Conservation (phyloP, 2,113 vertebrate species). For the Platycercus adscitus region DNA sequence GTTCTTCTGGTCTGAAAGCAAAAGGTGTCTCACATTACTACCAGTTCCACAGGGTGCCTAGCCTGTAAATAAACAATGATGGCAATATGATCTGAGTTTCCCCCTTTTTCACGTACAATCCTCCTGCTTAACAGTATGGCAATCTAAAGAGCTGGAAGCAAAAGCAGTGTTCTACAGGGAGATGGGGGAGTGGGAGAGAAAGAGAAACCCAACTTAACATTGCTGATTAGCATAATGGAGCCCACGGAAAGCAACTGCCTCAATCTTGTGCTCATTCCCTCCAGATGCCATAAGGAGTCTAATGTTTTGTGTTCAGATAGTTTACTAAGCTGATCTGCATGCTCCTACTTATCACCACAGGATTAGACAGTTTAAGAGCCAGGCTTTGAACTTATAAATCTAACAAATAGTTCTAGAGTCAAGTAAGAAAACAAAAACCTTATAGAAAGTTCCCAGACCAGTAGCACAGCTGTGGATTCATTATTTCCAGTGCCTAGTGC, state of each 20-base stretch:
- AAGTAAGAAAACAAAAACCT: conserved; percentile 41
- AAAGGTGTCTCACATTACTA: neutral
- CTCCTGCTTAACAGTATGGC: neutral
- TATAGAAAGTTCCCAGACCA: neutral
- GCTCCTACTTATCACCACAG: conserved; percentile 61
- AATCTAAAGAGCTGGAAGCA: neutral
- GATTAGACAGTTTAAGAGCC: conserved; percentile 50
- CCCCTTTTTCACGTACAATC: neutral
- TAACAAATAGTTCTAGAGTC: conserved; percentile 55
- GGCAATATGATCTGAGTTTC: neutral
- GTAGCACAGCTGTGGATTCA: neutral
- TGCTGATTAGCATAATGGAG: neutral
- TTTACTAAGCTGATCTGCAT: conserved; percentile 64
- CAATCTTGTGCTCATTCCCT: conserved; percentile 22
- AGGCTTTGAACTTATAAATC: conserved; percentile 52
- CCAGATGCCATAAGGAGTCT: conserved; percentile 11
- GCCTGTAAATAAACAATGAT: neutral
- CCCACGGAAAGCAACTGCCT: neutral
- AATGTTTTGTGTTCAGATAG: conserved; percentile 30
- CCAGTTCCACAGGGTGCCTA: neutral
- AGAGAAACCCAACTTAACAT: neutral
- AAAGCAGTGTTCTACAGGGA: neutral
- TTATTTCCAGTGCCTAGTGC: neutral
- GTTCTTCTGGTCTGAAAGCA: neutral
- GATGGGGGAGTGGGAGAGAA: neutral